A percentile compares a stretch with the other conserved stretches of the same genome.
Conservation (phyloP, 2,113 vertebrate genomes). For the chimpanzee (Pan troglodytes) region NHGRI_mPanTro3-v2.1_pri NC_072404.2:32900001-32900500, state of each 20-base stretch:
- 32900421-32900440: background rate
- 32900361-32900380: constrained; percentile 40
- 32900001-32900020: constrained; percentile 98
- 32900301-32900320: constrained; percentile 74
- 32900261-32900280: constrained; percentile 95
- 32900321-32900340: constrained; percentile 28
- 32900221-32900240: constrained; percentile 89
- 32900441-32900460: constrained; percentile 36
- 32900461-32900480: background rate
- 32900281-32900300: constrained; percentile 91
- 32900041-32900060: constrained; percentile 88
- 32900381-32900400: constrained; percentile 1
- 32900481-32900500: constrained; percentile 1
- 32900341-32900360: constrained; percentile 31
- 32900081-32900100: constrained; percentile 93
- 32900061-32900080: constrained; percentile 93
- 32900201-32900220: constrained; percentile 86
- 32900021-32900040: constrained; percentile 89
- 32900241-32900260: constrained; percentile 94
- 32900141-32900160: constrained; percentile 81
- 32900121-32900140: constrained; percentile 92
- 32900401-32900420: constrained; percentile 1
- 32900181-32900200: constrained; percentile 93
- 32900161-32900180: constrained; percentile 84
- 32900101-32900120: constrained; percentile 88